Conservation (phyloP, 2,888 invertebrate species). For the Stratiomys singularior region DNA sequence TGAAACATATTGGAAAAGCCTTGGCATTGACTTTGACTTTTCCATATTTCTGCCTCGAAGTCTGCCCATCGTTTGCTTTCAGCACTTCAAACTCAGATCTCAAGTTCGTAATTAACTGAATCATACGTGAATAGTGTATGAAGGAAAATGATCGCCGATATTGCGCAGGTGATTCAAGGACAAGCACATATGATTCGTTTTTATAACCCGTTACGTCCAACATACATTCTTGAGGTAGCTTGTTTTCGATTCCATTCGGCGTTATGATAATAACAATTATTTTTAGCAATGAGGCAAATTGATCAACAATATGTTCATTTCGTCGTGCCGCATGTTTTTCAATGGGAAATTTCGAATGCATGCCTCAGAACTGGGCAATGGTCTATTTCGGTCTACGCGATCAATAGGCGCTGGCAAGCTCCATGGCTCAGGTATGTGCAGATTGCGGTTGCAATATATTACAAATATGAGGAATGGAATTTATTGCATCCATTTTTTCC, state of each 20-base stretch:
- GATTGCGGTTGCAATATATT: not conserved
- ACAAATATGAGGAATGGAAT: not conserved
- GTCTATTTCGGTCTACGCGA: not conserved
- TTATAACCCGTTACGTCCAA: not conserved
- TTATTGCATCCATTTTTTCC: not conserved
- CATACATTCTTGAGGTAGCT: not conserved
- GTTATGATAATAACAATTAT: constrained; percentile 3
- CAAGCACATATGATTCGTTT: not conserved
- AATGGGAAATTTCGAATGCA: not conserved
- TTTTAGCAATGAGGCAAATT: constrained; percentile 11
- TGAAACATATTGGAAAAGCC: not conserved
- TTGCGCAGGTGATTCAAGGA: not conserved
- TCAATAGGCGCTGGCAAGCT: not conserved
- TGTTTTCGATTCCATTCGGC: not conserved
- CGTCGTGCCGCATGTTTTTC: not conserved
- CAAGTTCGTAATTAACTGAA: not conserved
- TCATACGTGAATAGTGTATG: not conserved
- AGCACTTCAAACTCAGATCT: not conserved
- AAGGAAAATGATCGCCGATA: not conserved
- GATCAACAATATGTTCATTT: not conserved
- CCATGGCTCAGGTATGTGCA: not conserved
- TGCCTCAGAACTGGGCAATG: not conserved
- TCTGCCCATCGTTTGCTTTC: not conserved
- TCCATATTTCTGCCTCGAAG: not conserved
- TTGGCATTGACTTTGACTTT: not conserved